Percentiles rank a stretch among this genome's conserved stretches.
phyloP scores from a whole-genome alignment of 1,140 invertebrate genomes.

The Caenorhabditis brenneri region DNA sequence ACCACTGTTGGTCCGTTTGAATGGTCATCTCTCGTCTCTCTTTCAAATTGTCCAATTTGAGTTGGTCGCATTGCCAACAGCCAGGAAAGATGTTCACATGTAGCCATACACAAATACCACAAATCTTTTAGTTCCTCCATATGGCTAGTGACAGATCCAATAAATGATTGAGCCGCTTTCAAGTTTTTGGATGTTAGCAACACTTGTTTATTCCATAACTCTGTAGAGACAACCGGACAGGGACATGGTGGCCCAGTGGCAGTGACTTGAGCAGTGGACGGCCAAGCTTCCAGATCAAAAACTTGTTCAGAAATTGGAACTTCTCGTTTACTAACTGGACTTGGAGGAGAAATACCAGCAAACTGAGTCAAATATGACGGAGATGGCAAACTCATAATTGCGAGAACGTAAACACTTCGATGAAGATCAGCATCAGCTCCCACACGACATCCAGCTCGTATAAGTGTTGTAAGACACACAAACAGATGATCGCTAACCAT shows the following conservation, averaged over 20 bases:
- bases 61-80: slow-evolving; percentile 51
- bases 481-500: slow-evolving; percentile 44
- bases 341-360: slow-evolving; percentile 11
- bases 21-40: slow-evolving; percentile 39
- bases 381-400: background rate
- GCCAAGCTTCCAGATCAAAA: slow-evolving; percentile 33
- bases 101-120: slow-evolving; percentile 93
- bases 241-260: slow-evolving; percentile 68
- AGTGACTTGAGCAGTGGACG: slow-evolving; percentile 60
- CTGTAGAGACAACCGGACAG: slow-evolving; percentile 76
- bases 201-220: slow-evolving; percentile 85
- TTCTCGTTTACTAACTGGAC: slow-evolving; percentile 20
- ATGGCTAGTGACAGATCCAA: slow-evolving; percentile 71
- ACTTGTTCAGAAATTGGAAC: slow-evolving; percentile 14
- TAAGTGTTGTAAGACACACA: slow-evolving; percentile 38
- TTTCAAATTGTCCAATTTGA: slow-evolving; percentile 30
- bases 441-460: slow-evolving; percentile 31
- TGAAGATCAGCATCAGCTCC: background rate
- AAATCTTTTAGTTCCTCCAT: slow-evolving; percentile 78
- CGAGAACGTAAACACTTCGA: slow-evolving; percentile 8
- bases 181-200: slow-evolving; percentile 95
- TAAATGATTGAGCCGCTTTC: slow-evolving; percentile 88
- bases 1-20: slow-evolving; percentile 20
- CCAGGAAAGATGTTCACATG: slow-evolving; percentile 70
- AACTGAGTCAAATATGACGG: slow-evolving; percentile 19